Base-by-base conservation (phyloP, 2,113 vertebrate species). In the Taxidea taxus region DNA sequence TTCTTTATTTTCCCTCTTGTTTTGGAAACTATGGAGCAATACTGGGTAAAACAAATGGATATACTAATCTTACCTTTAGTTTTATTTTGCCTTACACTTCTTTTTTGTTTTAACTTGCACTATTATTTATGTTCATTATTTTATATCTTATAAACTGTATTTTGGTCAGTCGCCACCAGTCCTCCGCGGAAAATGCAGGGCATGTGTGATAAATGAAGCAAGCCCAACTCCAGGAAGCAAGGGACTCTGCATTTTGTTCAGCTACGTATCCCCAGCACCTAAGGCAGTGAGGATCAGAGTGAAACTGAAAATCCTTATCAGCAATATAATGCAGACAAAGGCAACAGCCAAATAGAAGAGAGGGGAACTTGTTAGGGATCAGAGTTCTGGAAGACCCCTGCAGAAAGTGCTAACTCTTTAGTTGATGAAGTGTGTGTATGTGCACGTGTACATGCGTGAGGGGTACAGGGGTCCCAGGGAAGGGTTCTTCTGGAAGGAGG, bases 391-490 rank as follows among this genome's bases (percentile, higher is more conserved):
- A 49, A 42, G 15, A 74, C 39, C 6, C 25, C 29, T 49, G 56
- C 29, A 37, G 34, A 60, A 42, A 27, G 25, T 10, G 6, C 29
- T n/a, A 37, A 60, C 58, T 21, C 56, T 58, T 60, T 27, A 60
- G 58, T 60, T 60, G 58, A 77, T 47, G 49, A 68, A 25, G 2
- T 27, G 54, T 60, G 78, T 56, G 77, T 51, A 10, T 51, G 44
- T 20, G 27, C 16, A 5, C 1, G 4, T 2, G 16, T 18, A 29
- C 27, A 9, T 2, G 4, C 8, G 10, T 27, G 58, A 60, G 58
- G 58, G 27, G n/a, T 51, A 13, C 18, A 74, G 10, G 16, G 88
- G 39, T 51, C 13, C n/a, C n/a, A 51, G 34, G 37, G 62, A 85
- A 68, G 47, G n/a, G 14, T 72, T 14, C 74, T 62, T 92, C n/a